Evolutionary conservation across 2,113 vertebrate species (phyloP).

Genomic region (Phoenicopterus ruber): DNA sequence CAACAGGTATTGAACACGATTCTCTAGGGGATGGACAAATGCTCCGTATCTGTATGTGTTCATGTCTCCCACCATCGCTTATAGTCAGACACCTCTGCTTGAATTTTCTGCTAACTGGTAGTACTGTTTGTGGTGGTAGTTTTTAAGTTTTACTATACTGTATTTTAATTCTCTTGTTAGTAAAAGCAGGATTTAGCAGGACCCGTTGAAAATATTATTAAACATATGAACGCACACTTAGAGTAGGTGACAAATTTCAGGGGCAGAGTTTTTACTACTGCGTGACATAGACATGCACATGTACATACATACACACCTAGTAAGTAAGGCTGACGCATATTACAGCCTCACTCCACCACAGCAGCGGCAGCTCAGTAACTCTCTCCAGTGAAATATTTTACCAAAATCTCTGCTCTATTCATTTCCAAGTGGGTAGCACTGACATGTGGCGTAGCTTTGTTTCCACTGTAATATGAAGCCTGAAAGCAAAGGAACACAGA

Average conservation of each 20-base stretch:
- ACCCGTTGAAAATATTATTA: not conserved
- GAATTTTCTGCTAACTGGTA: not conserved
- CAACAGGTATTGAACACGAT: not conserved
- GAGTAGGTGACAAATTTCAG: not conserved
- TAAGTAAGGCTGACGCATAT: not conserved
- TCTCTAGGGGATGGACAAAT: not conserved
- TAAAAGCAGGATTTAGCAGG: not conserved
- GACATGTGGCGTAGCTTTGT: not conserved
- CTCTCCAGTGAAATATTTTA: not conserved
- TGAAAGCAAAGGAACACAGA: not conserved
- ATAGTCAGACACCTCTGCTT: not conserved
- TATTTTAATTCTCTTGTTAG: not conserved
- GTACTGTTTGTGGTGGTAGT: not conserved
- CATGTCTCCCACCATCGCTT: not conserved
- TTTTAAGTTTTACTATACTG: not conserved
- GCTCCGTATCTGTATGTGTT: fast-evolving
- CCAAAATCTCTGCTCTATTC: not conserved
- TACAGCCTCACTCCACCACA: not conserved
- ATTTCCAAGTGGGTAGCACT: not conserved
- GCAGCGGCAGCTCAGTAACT: not conserved
- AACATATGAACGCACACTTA: not conserved
- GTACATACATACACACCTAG: not conserved
- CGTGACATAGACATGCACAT: not conserved
- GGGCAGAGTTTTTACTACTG: not conserved
- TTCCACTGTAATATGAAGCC: not conserved